Base-by-base conservation (phyloP, 53 echinoderm and acorn worm genomes). In the Paelopatides confundens region DNA sequence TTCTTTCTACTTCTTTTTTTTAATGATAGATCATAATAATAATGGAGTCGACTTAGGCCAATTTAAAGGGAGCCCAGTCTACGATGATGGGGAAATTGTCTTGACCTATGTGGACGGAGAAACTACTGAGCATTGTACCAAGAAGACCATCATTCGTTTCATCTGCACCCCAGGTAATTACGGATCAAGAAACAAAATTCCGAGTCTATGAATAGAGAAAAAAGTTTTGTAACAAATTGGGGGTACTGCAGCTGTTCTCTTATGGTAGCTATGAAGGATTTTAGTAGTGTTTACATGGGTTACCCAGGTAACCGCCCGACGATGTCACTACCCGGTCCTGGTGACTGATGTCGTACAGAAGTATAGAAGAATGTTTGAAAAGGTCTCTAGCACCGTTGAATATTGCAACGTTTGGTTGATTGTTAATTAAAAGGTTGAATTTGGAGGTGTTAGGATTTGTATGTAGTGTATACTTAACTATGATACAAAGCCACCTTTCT, bases 131-230 rank as follows among this genome's bases (percentile, higher is more conserved):
- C 69, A 29, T 28, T 79, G 79, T 24, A 79, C 47, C 13, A 71
- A 88, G 53, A 65, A 13, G 34, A 51, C 62, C 13, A 94, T 92
- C 62, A 98, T 98, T n/a, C 95, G 94, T 11, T 98, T 98, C 81
- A 69, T 94, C 4, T 98, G 98, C 64, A 90, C 94, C 23, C 95
- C 95, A 68, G 98, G 98, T 98, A 62, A 90, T 92, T 36, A 23
- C 38, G 3, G n/a, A n/a, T n/a, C n/a, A n/a, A n/a, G n/a, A 12
- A 17, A 51, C 10, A 51, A 51, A 12, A 51, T 51, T 11, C 52
- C 52, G 17, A 51, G 17, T 51, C n/a, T n/a, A n/a, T n/a, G n/a
- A n/a, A n/a, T 15, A 54, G n/a, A 21, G 17, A 18, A 54, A 54
- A 54, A 54, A 5, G 4, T 54, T 54, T 15, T 54, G 58, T n/a